Evolutionary conservation across 2,113 vertebrate genomes (phyloP).

Genomic region (Istiophorus platypterus): DNA sequence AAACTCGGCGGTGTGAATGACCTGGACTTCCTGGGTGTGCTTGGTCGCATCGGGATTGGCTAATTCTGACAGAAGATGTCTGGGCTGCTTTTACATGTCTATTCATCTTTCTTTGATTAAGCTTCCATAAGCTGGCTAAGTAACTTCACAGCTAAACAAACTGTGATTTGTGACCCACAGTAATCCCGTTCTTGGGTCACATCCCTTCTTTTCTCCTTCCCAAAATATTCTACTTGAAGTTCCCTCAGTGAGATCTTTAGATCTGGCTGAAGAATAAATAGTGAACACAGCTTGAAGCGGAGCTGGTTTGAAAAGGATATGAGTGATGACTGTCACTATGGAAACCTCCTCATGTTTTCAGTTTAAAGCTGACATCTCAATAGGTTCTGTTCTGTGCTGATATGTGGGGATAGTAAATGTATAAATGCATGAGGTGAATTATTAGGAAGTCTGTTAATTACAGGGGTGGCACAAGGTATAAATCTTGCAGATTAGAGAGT

Average conservation of each 20-base stretch:
- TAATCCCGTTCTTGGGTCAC: constrained; percentile 59
- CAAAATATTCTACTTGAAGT: constrained; percentile 66
- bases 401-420: constrained; percentile 80
- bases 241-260: constrained; percentile 66
- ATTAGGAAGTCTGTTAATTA: constrained; percentile 83
- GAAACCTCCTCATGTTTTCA: constrained; percentile 81
- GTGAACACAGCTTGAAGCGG: constrained; percentile 64
- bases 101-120: constrained; percentile 46
- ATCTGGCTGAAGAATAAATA: constrained; percentile 73
- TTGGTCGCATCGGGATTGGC: constrained; percentile 30
- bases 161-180: constrained; percentile 65
- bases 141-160: constrained; percentile 69
- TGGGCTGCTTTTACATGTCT: constrained; percentile 19
- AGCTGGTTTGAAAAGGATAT: constrained; percentile 67
- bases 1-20: constrained; percentile 40
- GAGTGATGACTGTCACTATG: constrained; percentile 80
- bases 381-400: constrained; percentile 71
- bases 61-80: constrained; percentile 31
- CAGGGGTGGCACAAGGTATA: constrained; percentile 76
- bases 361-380: constrained; percentile 73
- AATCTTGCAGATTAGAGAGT: constrained; percentile 84
- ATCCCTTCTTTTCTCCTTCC: constrained; percentile 62
- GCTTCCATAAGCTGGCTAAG: constrained; percentile 42
- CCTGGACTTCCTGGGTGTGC: constrained; percentile 58
- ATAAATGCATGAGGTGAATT: constrained; percentile 80